A percentile compares a stretch with the other conserved stretches of the same genome.
Conservation (phyloP, 2,888 invertebrate genomes). For the Drosophila kambysellisi region DNA sequence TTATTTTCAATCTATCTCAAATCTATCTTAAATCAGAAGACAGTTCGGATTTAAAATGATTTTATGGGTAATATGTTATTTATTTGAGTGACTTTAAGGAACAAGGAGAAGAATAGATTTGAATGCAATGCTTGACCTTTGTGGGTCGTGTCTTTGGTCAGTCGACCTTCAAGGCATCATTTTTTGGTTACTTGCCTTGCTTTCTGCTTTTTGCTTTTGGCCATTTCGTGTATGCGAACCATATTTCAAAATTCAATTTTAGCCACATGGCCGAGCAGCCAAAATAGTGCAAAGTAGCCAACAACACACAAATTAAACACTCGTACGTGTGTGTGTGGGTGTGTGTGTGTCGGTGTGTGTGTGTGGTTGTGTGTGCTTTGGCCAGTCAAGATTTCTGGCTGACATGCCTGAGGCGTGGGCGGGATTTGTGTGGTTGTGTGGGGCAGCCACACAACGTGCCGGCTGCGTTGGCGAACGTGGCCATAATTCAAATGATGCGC, state of each 20-base stretch:
- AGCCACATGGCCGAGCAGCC: constrained; percentile 47
- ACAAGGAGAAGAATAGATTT: not conserved
- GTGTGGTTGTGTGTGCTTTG: constrained; percentile 10
- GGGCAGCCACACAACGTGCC: constrained; percentile 47
- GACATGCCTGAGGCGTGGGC: constrained; percentile 10
- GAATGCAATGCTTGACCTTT: constrained; percentile 27
- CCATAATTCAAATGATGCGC: constrained; percentile 76
- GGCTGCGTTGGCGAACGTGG: constrained; percentile 70
- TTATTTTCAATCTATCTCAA: not conserved
- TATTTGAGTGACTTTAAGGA: not conserved
- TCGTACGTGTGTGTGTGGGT: not conserved
- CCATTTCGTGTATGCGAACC: constrained; percentile 60
- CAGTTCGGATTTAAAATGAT: not conserved
- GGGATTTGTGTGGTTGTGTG: not conserved
- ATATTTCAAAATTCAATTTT: constrained; percentile 72
- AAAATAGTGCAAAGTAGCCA: constrained; percentile 55
- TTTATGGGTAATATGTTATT: not conserved
- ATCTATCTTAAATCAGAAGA: not conserved
- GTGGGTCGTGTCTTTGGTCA: constrained; percentile 19
- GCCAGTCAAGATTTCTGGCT: constrained; percentile 10
- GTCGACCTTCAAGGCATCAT: constrained; percentile 49
- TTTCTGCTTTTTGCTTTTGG: constrained; percentile 5
- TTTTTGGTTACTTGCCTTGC: not conserved
- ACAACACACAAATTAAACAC: constrained; percentile 49
- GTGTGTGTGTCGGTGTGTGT: not conserved